Conservation (phyloP, 2,797 vertebrate species). For the Acrossocheilus wenchowensis region DNA sequence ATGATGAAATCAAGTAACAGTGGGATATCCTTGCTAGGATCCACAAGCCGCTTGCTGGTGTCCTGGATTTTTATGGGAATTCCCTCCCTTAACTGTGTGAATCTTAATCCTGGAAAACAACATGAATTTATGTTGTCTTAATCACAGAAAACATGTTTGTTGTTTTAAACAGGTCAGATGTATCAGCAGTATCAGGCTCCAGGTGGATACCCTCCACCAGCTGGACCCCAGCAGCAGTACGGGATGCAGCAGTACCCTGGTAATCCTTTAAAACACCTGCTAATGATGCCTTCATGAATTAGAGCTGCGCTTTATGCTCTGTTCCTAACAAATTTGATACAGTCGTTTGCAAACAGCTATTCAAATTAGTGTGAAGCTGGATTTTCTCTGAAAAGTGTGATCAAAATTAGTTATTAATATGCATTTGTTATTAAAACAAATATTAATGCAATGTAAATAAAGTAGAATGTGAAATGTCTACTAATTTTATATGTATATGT, state of each 20-base stretch:
- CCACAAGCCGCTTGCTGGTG: neutral
- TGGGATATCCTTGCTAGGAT: slow-evolving; percentile 6
- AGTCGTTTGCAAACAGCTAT: neutral
- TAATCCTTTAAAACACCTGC: slow-evolving; percentile 71
- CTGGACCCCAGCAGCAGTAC: slow-evolving; percentile 87
- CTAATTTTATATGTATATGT: too few species aligned
- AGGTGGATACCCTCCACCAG: slow-evolving; percentile 89
- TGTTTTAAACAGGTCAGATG: slow-evolving; percentile 85
- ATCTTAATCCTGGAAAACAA: neutral
- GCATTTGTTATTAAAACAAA: neutral
- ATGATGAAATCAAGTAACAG: slow-evolving; percentile 19
- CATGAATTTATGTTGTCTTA: neutral
- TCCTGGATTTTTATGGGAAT: neutral
- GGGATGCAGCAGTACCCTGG: slow-evolving; percentile 96
- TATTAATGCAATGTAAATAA: neutral
- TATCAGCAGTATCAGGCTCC: slow-evolving; percentile 96
- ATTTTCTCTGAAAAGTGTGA: neutral
- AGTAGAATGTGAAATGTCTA: too few species aligned
- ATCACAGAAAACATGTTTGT: neutral
- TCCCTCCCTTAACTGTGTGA: neutral
- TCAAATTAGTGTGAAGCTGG: neutral
- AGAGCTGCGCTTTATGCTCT: neutral
- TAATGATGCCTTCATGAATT: neutral
- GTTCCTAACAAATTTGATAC: neutral
- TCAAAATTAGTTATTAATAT: neutral